Conservation (phyloP, 2,113 vertebrate genomes). For the Rhabdomys dilectus region DNA sequence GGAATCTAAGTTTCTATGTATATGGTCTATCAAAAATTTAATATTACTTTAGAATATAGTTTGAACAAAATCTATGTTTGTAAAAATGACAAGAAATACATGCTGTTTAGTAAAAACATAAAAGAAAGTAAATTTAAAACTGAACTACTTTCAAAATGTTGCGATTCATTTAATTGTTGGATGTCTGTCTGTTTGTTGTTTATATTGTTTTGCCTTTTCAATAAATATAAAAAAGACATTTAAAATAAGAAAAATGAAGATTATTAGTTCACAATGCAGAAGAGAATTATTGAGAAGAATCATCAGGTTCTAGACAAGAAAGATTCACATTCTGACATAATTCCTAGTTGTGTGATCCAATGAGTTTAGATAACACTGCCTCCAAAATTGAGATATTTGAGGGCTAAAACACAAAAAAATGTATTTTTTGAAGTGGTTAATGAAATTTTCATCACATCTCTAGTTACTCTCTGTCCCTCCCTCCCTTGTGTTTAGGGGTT, state of each 20-base stretch:
- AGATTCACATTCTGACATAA: not conserved
- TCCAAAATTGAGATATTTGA: not conserved
- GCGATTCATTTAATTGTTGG: not conserved
- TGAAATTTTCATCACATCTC: not conserved
- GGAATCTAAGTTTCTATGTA: not conserved
- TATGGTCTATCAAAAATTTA: slow-evolving; percentile 3
- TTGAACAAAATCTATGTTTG: not conserved
- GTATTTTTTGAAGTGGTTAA: not conserved
- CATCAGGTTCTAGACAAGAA: not conserved
- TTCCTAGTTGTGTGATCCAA: not conserved
- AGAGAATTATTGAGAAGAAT: not conserved
- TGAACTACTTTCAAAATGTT: not conserved
- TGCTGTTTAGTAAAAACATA: not conserved
- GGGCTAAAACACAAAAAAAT: not conserved
- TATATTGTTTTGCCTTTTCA: slow-evolving; percentile 34
- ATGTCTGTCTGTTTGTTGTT: not conserved
- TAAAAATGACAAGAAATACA: not conserved
- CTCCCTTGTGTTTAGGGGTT: not conserved
- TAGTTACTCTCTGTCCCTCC: not conserved
- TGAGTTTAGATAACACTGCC: not conserved
- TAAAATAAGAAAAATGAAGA: not conserved
- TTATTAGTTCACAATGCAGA: not conserved
- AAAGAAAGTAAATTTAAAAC: not conserved
- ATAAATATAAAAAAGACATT: not conserved
- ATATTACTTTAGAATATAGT: not conserved